Evolutionary conservation across 1,140 invertebrate genomes (phyloP), one percentile per base, ranked within the genome.

Genomic region (Trachymyrmex septentrionalis): DNA sequence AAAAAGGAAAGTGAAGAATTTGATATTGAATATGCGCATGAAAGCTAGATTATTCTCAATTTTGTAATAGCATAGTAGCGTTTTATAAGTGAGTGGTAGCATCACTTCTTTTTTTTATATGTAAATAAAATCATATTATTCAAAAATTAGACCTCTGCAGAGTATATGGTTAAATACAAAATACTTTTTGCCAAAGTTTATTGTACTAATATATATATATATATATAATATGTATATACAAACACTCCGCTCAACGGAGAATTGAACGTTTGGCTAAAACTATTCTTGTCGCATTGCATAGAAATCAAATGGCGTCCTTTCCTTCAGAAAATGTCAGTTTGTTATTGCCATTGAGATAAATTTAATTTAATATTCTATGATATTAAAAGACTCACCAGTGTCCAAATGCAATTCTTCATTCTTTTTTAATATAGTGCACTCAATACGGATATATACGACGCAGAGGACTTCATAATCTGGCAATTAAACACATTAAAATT

Each of bases 391-490:
- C 38, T 59, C 12, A 80, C 76, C 27, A 55, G n/a, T 16, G 16
- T 2, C 3, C 24, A 12, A 72, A 16, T 30, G 21, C 21, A 27
- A 73, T 7, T 66, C 27, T 48, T n/a, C 24, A 7, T 14, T 21
- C 7, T 34, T 10, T 5, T 34, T 24, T 24, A 84, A 84, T 84
- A 84, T 5, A 84, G 30, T 19, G 80, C 80, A 12, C 69, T n/a
- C 24, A 85, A 85, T 14, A 85, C 82, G 16, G 84, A 85, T 66
- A 85, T 66, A 21, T 85, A 85, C 12, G 84, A 85, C 4, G 38
- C 75, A 7, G 84, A 85, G 9, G 63, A 67, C 59, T 85, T 85
- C 84, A 85, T 85, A 34, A 85, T 85, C 84, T 85, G 61, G 12
- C 30, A 64, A 66, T 38, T 38, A 66, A 66, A 4, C 2, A 12